Conservation (phyloP, 2,113 vertebrate genomes). For the Toxotes chatareus region DNA sequence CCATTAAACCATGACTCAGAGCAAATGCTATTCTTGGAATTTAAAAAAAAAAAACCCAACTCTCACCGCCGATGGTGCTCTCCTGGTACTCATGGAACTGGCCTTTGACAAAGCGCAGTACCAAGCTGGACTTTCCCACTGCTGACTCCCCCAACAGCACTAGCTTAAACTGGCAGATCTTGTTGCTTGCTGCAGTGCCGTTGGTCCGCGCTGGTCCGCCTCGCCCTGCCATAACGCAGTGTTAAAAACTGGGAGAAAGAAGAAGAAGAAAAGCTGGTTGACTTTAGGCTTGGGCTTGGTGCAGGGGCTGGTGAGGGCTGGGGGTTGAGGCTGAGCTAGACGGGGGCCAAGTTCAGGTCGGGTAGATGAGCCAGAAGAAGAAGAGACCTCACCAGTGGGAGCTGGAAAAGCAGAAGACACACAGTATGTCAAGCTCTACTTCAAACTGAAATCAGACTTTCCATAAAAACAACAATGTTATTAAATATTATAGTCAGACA, state of each 20-base stretch:
- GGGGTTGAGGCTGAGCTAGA: conserved; percentile 23
- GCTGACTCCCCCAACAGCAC: conserved; percentile 96
- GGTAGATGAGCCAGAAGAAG: conserved; percentile 57
- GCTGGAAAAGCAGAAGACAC: conserved; percentile 58
- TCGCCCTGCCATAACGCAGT: conserved; percentile 91
- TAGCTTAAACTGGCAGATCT: conserved; percentile 99
- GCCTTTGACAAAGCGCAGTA: conserved; percentile 98
- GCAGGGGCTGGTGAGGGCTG: conserved; percentile 22
- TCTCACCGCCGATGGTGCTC: conserved; percentile 98
- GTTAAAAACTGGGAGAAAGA: conserved; percentile 30
- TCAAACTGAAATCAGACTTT: not conserved
- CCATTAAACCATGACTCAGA: not conserved
- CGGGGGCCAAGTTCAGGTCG: conserved; percentile 17
- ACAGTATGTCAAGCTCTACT: not conserved
- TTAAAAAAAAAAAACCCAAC: not conserved
- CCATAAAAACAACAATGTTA: conserved; percentile 10
- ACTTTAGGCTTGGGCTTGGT: not conserved
- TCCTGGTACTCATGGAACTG: conserved; percentile 99
- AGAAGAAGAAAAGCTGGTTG: conserved; percentile 16
- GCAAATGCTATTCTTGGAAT: not conserved
- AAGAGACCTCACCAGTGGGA: conserved; percentile 71
- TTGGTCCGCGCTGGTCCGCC: conserved; percentile 94
- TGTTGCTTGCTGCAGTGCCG: conserved; percentile 92
- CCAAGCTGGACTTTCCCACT: conserved; percentile 97
- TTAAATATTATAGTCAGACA: not conserved